Base-by-base conservation (phyloP, 2,888 invertebrate genomes). In the Yponomeuta malinellus region DNA sequence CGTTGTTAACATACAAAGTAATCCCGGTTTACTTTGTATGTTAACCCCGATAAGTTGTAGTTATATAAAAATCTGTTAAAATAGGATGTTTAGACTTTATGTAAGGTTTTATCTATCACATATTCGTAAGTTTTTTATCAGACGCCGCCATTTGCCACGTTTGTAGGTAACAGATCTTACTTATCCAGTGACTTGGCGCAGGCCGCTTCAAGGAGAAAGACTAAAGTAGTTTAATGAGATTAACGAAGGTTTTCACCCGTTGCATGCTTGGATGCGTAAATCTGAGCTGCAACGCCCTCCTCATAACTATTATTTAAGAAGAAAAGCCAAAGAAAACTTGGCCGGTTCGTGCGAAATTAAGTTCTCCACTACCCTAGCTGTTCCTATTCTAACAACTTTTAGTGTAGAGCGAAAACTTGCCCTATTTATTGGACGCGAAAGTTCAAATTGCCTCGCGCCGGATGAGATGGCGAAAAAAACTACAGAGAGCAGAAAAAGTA, bases 401-500 rank as follows among this genome's bases (percentile, higher is more conserved):
- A 68, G 29, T 29, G 52, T 68, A 52, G 48, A 48, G 68, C 48
- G 68, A 52, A 59, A 68, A 68, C 52, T 68, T 68, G 23, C 48
- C 68, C 31, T 68, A 68, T 68, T 68, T 68, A 52, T n/a, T 68
- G 23, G 31, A 31, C 31, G 52, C 12, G n/a, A 68, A 68, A 68
- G 68, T 68, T 68, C 52, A 68, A 68, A 68, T 68, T 68, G 68
- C 68, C 31, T 12, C 29, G 68, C 29, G 12, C 29, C 68, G 29
- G 52, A 29, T 68, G 67, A 52, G 52, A 52, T 15, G 52, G 52
- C 52, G 52, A 68, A 68, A 68, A 68, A 52, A 68, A n/a, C 23
- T 52, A 68, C 68, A 68, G 52, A 68, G 68, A 23, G 68, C 33
- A 68, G 37, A 68, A 65, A 68, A 68, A 68, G 68, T 52, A 68